Base-by-base conservation (phyloP, 2,888 invertebrate species). In the Dyspetes luteomarginatus region DNA sequence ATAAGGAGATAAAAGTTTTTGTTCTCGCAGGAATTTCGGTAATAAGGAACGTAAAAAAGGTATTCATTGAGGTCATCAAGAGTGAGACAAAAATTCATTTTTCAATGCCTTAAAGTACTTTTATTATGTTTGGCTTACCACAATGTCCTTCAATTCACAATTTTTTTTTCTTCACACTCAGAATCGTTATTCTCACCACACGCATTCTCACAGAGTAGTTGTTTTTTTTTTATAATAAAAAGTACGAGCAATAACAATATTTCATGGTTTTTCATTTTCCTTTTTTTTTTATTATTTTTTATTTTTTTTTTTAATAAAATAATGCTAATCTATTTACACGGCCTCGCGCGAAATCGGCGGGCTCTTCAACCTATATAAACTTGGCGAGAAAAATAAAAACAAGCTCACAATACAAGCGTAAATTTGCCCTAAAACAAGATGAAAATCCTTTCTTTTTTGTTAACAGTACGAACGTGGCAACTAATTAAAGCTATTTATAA, bases 81-180 rank as follows among this genome's bases (percentile, higher is more conserved):
- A 52, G 22, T 52, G 22, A 19, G 3, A 22, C 0, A 0, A 52
- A 5, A 19, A 52, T 45, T 50, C 15, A 28, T 67, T 22, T 65
- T 65, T 64, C 81, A 82, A 82, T 83, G 83, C 84, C 83, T 86
- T 84, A 84, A 81, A 86, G 83, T 86, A 86, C 83, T 85, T 86
- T 87, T 88, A 88, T 86, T 86, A 86, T 73, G 82, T 86, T 71
- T 84, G 85, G 83, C 86, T 80, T 87, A 80, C 82, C 83, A 80
- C 83, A 83, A 84, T 80, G 65, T 78, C 82, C 73, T 79, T 77
- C 81, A 75, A 78, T 78, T 78, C 76, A 85, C 86, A 84, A 83
- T 81, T 56, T 64, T 58, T 78, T 72, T 55, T 82, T 65, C 58
- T 56, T 58, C 45, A 45, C 45, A 45, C 76, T 60, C 58, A 28